A percentile compares a stretch with the other conserved stretches of the same genome.
phyloP scores from a whole-genome alignment of 2,888 invertebrate species.

The Conomelus anceps region DNA sequence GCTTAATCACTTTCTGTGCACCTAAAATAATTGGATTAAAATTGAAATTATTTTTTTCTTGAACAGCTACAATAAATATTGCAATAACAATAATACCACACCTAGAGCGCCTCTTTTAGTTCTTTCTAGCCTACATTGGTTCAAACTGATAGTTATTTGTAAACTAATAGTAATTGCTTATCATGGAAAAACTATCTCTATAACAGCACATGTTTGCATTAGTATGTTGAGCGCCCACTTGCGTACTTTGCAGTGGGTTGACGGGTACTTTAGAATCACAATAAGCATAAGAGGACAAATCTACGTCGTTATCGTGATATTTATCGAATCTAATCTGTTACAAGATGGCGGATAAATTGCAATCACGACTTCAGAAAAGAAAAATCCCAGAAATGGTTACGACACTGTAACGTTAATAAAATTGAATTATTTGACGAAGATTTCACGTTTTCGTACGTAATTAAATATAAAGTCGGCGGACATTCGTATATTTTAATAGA shows the following conservation, averaged over 20 bases:
- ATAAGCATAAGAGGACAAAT: not conserved
- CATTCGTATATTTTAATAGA: not conserved
- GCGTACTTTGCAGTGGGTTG: not conserved
- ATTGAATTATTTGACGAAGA: not conserved
- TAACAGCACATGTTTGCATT: not conserved
- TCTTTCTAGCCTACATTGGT: not conserved
- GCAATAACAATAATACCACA: not conserved
- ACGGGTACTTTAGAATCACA: not conserved
- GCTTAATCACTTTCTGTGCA: no score
- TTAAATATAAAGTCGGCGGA: not conserved
- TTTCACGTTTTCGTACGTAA: not conserved
- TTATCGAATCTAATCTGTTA: not conserved
- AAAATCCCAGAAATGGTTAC: not conserved
- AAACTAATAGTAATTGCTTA: not conserved
- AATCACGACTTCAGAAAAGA: not conserved
- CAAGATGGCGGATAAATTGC: not conserved
- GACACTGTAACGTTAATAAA: not conserved
- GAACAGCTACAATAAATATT: no score
- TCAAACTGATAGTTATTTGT: not conserved
- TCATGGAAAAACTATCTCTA: not conserved
- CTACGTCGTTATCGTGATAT: not conserved
- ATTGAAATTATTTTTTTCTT: no score
- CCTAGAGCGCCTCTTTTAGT: no score
- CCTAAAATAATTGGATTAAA: no score
- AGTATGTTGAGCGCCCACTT: not conserved